These are phyloP conservation scores for Pantherophis alleghaniensis DNA, from an alignment of 2,797 vertebrate species.

Conservation along the genomic window DNA sequence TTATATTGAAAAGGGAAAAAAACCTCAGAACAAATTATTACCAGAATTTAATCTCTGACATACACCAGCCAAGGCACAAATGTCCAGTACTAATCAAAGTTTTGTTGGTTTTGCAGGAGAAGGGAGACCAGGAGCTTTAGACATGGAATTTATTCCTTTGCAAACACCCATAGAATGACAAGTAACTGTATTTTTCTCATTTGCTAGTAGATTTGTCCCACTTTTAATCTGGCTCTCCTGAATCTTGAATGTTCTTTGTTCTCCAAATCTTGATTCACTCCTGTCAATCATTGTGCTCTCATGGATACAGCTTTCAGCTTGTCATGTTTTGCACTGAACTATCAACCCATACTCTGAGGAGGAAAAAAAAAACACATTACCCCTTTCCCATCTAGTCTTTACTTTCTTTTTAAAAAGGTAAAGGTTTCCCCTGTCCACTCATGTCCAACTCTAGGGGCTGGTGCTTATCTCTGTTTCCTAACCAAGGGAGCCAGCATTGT, in stretches of 20 bases:
- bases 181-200: not conserved
- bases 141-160: not conserved
- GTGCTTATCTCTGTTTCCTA: no score
- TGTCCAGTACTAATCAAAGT: not conserved
- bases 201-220: not conserved
- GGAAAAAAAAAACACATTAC: no score
- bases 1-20: not conserved
- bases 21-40: not conserved
- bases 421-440: no score
- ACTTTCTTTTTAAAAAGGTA: no score
- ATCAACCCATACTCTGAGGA: not conserved
- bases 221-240: not conserved
- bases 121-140: not conserved
- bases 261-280: not conserved
- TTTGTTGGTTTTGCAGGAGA: not conserved
- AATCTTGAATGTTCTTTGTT: not conserved
- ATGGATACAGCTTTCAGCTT: not conserved
- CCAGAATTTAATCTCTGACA: not conserved
- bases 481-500: no score
- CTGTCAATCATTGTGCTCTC: not conserved
- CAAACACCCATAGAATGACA: not conserved
- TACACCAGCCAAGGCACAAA: not conserved
- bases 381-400: not conserved
- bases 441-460: no score
- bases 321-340: not conserved